Conservation (phyloP, 2,888 invertebrate species). For the Acleris emargana region DNA sequence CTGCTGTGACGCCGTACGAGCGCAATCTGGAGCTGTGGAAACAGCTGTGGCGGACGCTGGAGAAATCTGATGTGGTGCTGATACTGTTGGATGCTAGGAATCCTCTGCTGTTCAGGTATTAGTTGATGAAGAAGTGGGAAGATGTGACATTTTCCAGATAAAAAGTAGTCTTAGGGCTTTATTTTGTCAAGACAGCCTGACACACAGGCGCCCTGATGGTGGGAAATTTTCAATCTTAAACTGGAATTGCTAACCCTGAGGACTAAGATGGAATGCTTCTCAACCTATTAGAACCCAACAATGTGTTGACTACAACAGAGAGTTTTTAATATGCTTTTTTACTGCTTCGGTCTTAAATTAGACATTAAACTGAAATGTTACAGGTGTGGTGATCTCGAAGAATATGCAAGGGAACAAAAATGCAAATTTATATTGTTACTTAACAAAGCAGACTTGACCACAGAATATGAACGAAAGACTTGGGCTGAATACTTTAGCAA, state of each 20-base stretch:
- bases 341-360: neutral
- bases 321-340: neutral
- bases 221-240: no score
- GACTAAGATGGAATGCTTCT: no score
- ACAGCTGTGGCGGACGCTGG: conserved; percentile 99
- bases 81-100: conserved; percentile 98
- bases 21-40: conserved; percentile 99
- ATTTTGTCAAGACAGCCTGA: neutral
- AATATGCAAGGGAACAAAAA: conserved; percentile 73
- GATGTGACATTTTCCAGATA: neutral
- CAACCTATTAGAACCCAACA: no score
- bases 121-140: neutral
- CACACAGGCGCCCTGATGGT: no score
- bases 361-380: conserved; percentile 41
- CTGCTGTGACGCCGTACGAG: conserved; percentile 97
- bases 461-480: conserved; percentile 88
- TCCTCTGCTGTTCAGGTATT: conserved; percentile 91
- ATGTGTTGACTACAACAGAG: no score
- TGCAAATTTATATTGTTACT: conserved; percentile 91
- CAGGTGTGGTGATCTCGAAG: conserved; percentile 95
- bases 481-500: conserved; percentile 95
- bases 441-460: conserved; percentile 98
- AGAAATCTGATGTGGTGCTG: conserved; percentile 95
- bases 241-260: no score
- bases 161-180: neutral